Evolutionary conservation across 1,140 invertebrate genomes (phyloP).

Genomic region (Zaprionus tsacasi): DNA sequence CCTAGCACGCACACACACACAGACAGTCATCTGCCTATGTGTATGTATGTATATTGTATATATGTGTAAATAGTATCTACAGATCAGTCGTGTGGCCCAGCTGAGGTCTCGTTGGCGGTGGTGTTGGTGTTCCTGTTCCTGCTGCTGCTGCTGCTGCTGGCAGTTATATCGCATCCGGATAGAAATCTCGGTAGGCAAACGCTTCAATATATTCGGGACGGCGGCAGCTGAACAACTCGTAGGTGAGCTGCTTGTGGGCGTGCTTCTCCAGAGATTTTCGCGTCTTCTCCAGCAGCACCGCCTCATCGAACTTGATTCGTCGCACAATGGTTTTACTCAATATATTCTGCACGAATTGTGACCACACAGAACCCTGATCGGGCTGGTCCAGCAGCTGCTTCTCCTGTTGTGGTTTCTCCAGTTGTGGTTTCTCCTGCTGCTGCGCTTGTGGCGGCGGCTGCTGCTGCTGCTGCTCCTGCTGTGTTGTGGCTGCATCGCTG

Average conservation of each 20-base stretch:
- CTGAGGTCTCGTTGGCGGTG: conserved; percentile 13
- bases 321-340: conserved; percentile 69
- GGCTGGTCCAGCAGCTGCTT: not conserved
- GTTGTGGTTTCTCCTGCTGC: not conserved
- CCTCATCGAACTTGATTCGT: conserved; percentile 70
- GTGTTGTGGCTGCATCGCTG: not conserved
- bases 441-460: not conserved
- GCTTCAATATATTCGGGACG: conserved; percentile 69
- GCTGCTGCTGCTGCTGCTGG: too few species aligned
- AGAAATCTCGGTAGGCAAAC: conserved; percentile 76
- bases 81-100: conserved; percentile 60
- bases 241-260: conserved; percentile 52
- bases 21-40: not conserved
- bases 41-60: not conserved
- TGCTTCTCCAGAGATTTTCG: conserved; percentile 69
- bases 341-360: conserved; percentile 77
- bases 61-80: conserved; percentile 59
- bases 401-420: not conserved
- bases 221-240: conserved; percentile 70
- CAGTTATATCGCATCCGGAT: conserved; percentile 66
- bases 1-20: too few species aligned
- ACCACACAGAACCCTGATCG: conserved; percentile 65
- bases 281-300: conserved; percentile 66
- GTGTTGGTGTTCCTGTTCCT: conserved; percentile 4
- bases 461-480: not conserved